phyloP scores from a whole-genome alignment of 2,797 vertebrate species.

The Alcedo atthis region DNA sequence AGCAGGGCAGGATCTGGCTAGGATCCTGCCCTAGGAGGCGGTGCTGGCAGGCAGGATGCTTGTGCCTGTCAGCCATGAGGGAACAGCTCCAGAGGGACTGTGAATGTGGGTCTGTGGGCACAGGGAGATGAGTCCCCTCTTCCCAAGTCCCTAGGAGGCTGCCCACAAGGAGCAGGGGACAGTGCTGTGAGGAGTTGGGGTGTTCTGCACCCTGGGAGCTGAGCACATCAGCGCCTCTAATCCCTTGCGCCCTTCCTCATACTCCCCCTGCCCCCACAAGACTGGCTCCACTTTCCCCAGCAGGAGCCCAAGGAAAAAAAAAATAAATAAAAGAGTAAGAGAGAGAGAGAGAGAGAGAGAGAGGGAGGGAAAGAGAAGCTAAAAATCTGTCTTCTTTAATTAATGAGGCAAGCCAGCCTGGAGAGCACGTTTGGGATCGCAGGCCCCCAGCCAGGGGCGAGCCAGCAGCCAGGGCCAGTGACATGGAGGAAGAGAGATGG shows the following conservation, averaged over 20 bases:
- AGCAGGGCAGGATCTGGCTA: rapidly evolving
- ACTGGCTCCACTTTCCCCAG: slow-evolving; percentile 36
- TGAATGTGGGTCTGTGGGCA: rapidly evolving
- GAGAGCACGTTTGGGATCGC: slow-evolving; percentile 66
- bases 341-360: background rate
- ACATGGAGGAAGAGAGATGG: slow-evolving; percentile 62
- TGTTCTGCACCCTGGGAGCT: rapidly evolving
- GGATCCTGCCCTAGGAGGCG: background rate
- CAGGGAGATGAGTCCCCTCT: background rate
- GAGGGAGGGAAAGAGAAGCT: slow-evolving; percentile 46
- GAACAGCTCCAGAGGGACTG: background rate
- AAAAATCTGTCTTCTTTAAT: slow-evolving; percentile 73
- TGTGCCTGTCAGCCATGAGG: rapidly evolving
- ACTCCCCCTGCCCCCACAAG: slow-evolving; percentile 30
- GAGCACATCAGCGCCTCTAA: background rate
- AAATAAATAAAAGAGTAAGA: background rate
- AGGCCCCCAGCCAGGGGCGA: slow-evolving; percentile 63
- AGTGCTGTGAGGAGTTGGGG: rapidly evolving
- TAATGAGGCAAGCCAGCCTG: slow-evolving; percentile 64
- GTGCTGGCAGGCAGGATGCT: background rate
- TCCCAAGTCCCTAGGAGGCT: rapidly evolving
- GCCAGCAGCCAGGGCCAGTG: slow-evolving; percentile 42
- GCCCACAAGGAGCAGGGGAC: background rate
- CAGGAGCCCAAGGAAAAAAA: slow-evolving; percentile 14
- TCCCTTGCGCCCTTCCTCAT: background rate